These are phyloP conservation scores for Ceratitis capitata DNA, from an alignment of 1,140 invertebrate species.

Conservation along the genomic window DNA sequence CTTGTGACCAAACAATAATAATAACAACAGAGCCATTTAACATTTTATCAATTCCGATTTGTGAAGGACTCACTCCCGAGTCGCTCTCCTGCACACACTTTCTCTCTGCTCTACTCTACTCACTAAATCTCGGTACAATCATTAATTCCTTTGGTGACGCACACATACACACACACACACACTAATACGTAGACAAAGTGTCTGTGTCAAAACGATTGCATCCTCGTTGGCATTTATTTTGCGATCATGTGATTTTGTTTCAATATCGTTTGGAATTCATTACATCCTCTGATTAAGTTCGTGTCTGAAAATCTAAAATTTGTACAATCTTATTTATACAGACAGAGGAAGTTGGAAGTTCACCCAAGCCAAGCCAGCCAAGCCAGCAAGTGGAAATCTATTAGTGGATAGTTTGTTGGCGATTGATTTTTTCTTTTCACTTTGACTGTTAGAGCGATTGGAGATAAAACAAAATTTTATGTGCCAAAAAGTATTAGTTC, in stretches of 20 bases:
- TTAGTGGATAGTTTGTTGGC: neutral
- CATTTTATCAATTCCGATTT: conserved; percentile 24
- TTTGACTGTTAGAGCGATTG: too few species aligned
- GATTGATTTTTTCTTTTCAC: neutral
- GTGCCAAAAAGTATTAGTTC: too few species aligned
- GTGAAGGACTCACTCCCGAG: too few species aligned
- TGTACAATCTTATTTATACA: conserved; percentile 6
- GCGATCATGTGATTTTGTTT: conserved; percentile 24
- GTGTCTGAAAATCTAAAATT: conserved; percentile 15
- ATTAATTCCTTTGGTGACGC: conserved; percentile 3
- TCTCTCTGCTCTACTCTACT: neutral
- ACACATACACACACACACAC: too few species aligned
- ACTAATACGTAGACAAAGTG: too few species aligned
- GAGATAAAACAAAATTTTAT: too few species aligned
- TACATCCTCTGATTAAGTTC: conserved; percentile 22
- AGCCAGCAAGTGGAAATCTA: neutral
- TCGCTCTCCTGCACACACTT: neutral
- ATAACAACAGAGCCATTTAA: conserved; percentile 13
- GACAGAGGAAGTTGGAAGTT: neutral
- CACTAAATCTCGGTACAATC: neutral
- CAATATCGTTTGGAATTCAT: neutral
- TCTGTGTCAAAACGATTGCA: conserved; percentile 3
- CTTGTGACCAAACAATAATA: neutral
- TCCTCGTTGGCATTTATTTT: conserved; percentile 27
- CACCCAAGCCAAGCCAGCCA: too few species aligned